Evolutionary conservation across 2,888 invertebrate species (phyloP).

Genomic region (Camptogramma bilineatum): DNA sequence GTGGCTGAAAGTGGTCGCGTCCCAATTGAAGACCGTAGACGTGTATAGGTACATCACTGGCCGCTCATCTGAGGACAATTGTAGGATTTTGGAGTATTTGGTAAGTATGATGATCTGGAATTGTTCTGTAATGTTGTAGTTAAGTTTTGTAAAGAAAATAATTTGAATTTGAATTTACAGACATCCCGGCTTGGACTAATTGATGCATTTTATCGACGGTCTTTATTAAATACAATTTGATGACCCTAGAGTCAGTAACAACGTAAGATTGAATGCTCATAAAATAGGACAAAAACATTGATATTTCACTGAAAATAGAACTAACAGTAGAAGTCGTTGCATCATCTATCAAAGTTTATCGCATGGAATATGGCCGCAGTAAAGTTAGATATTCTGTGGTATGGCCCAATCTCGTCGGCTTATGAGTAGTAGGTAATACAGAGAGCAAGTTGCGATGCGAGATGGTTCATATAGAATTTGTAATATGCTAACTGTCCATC

Average conservation of each 20-base stretch:
- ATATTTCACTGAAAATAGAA: not conserved
- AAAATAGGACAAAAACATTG: not conserved
- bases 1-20: constrained; percentile 87
- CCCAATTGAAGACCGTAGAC: constrained; percentile 90
- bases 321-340: not conserved
- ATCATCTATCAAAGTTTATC: not conserved
- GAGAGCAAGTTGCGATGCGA: too few relatives aligned
- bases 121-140: too few relatives aligned
- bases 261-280: too few relatives aligned
- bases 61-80: constrained; percentile 88
- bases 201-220: too few relatives aligned
- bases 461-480: too few relatives aligned
- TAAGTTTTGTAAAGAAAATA: too few relatives aligned
- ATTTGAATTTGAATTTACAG: not conserved
- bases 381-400: too few relatives aligned
- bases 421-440: too few relatives aligned
- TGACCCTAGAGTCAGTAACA: not conserved
- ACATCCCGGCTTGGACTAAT: too few relatives aligned
- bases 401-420: too few relatives aligned
- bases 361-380: not conserved
- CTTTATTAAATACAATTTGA: not conserved
- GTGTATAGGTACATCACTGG: constrained; percentile 91
- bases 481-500: too few relatives aligned
- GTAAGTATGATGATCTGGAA: too few relatives aligned
- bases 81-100: not conserved